Conservation (phyloP, 2,797 vertebrate genomes). For the Ibycter americanus region DNA sequence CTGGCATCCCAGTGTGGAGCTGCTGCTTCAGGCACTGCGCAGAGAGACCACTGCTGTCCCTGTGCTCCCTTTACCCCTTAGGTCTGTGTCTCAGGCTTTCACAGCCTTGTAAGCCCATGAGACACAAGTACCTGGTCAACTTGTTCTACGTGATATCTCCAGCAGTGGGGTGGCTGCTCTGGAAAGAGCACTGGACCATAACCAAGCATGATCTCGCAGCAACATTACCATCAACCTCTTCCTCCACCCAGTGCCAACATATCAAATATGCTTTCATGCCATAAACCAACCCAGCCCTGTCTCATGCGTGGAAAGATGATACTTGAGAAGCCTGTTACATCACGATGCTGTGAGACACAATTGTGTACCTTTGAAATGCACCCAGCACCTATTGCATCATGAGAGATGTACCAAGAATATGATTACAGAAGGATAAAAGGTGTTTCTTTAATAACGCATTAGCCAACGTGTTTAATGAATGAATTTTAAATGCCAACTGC, state of each 20-base stretch:
- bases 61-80: neutral
- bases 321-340: constrained; percentile 46
- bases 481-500: constrained; percentile 15
- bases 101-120: neutral
- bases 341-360: constrained; percentile 7
- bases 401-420: constrained; percentile 36
- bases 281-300: constrained; percentile 4
- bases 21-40: neutral
- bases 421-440: constrained; percentile 60
- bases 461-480: constrained; percentile 31
- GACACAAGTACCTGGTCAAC: neutral
- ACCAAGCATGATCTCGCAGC: neutral
- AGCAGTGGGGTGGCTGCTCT: neutral
- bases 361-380: constrained; percentile 27
- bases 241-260: neutral
- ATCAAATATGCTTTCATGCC: neutral
- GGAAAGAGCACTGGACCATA: neutral
- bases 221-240: neutral
- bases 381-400: constrained; percentile 36
- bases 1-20: neutral
- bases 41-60: neutral
- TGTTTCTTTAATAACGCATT: constrained; percentile 52
- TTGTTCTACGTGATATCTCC: neutral
- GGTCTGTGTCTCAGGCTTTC: neutral
- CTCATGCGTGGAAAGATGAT: neutral